Evolutionary conservation across 2,888 invertebrate species (phyloP), one percentile per base, ranked within the genome.

Genomic region (Acholoe squamosa): DNA sequence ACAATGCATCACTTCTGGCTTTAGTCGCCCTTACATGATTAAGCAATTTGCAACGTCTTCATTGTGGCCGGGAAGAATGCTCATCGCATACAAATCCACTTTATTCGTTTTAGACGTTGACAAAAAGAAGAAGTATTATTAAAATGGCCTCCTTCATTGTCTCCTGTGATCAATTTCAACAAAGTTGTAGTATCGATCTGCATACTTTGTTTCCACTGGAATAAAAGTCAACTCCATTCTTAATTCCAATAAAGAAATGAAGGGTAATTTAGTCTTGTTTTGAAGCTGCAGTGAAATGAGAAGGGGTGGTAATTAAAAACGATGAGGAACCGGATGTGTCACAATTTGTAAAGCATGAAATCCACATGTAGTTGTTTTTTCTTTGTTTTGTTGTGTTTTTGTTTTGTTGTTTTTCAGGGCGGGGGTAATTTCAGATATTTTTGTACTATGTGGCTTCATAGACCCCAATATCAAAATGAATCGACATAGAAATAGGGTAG

Each of bases 21-120:
- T 71, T 28, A 71, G 12, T 71, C 28, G 14, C 71, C 28, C 71
- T 71, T 71, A 71, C 71, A 28, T 71, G 71, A 71, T 71, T 71
- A 71, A 71, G 71, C 25, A 71, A 71, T 71, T 71, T 71, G 28
- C 71, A 71, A n/a, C 28, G 71, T 71, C 71, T 71, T 71, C 71
- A 28, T 71, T 71, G 31, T 28, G 31, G 61, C 28, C 25, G 14
- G 14, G 3, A 25, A 71, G 25, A 25, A 71, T n/a, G 71, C 31
- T 71, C 71, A 28, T 71, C 31, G 71, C 71, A 71, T 71, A 25
- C 28, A 71, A 71, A 28, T 71, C 71, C 25, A 71, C 71, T 71
- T n/a, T 71, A 25, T n/a, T 28, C n/a, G 28, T 7, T 71, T 71
- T 71, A 71, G 71, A 61, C 7, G 19, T 61, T n/a, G 19, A 61